A percentile compares a stretch with the other conserved stretches of the same genome.
These are phyloP conservation scores for Pseudomyrmex sp. DNA, from an alignment of 1,140 invertebrate species.

Conservation along the genomic window DNA sequence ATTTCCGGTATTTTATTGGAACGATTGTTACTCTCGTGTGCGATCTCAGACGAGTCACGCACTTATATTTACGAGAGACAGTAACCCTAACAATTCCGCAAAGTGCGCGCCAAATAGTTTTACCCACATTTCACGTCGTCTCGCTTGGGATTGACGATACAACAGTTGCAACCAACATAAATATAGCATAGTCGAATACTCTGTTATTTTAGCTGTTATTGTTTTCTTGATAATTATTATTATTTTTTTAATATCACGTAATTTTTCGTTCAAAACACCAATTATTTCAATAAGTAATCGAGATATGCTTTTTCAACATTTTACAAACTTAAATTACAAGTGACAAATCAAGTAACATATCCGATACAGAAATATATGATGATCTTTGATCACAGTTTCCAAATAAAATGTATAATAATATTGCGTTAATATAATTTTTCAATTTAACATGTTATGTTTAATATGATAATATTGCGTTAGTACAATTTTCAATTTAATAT, in stretches of 20 bases:
- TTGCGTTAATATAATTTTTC: neutral
- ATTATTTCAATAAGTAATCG: no score
- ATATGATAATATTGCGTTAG: neutral
- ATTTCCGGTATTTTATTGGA: neutral
- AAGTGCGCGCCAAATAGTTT: constrained; percentile 57
- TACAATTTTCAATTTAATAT: constrained; percentile 5
- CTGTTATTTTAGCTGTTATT: neutral
- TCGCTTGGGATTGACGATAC: constrained; percentile 39
- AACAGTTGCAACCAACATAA: constrained; percentile 39
- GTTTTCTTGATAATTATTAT: neutral
- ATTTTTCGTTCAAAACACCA: neutral
- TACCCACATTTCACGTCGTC: constrained; percentile 52
- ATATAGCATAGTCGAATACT: constrained; percentile 48
- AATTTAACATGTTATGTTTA: neutral
- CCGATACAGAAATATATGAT: neutral
- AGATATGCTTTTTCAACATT: neutral
- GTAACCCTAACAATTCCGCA: constrained; percentile 49
- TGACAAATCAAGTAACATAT: no score
- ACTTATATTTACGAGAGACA: constrained; percentile 51
- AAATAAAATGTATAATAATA: neutral
- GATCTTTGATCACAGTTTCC: no score
- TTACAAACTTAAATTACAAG: neutral
- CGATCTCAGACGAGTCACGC: constrained; percentile 26
- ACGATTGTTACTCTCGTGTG: constrained; percentile 8
- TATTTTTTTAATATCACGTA: neutral